A percentile compares a stretch with the other conserved stretches of the same genome.
phyloP scores from a whole-genome alignment of 2,888 invertebrate genomes.

The Tetropium fuscum region DNA sequence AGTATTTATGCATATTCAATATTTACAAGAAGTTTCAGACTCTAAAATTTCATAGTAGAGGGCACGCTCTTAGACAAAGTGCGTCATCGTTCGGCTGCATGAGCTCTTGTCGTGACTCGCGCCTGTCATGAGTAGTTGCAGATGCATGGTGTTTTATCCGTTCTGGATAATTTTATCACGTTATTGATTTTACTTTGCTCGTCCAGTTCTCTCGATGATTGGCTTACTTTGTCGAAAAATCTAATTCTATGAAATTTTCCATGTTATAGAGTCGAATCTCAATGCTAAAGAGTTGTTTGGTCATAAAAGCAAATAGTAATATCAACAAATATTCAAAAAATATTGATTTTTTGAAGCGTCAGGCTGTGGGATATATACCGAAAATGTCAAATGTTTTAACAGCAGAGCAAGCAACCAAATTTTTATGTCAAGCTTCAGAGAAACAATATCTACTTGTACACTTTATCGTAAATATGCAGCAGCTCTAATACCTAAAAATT shows the following conservation, averaged over 20 bases:
- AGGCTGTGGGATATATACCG: conserved; percentile 37
- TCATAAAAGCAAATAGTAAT: conserved; percentile 2
- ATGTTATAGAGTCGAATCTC: conserved; percentile 3
- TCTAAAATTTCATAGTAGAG: no score
- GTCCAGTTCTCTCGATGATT: no score
- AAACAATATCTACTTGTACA: conserved; percentile 40
- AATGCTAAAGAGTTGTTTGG: neutral
- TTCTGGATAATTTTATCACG: no score
- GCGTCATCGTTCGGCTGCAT: no score
- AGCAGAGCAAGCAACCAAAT: conserved; percentile 31
- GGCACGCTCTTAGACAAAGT: no score
- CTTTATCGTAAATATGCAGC: conserved; percentile 35
- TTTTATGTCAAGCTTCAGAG: conserved; percentile 45
- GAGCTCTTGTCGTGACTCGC: no score
- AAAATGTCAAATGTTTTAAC: conserved; percentile 43
- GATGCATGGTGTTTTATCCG: no score
- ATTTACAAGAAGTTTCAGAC: no score
- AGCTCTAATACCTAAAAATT: conserved; percentile 34
- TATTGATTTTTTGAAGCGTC: conserved; percentile 36
- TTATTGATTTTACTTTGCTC: no score
- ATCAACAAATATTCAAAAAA: conserved; percentile 18
- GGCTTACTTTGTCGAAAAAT: neutral
- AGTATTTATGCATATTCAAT: no score
- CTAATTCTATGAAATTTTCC: neutral
- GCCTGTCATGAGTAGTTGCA: no score